phyloP scores from a whole-genome alignment of 2,888 invertebrate species.

The Myopa tessellatipennis region DNA sequence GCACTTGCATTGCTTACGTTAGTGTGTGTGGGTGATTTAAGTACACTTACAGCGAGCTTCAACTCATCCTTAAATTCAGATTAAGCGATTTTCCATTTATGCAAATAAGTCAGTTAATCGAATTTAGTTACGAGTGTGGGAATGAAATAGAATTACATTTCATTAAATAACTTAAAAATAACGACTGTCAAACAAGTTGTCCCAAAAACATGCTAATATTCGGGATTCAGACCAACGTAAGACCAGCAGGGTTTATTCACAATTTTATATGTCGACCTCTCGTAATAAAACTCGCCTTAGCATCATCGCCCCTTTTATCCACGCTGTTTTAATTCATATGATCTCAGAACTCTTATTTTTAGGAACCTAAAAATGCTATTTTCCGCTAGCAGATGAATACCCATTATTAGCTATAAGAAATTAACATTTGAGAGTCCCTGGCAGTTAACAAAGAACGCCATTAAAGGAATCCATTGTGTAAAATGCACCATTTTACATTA shows the following conservation, averaged over 20 bases:
- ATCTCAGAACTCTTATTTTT: too few relatives aligned
- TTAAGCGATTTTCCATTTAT: too few relatives aligned
- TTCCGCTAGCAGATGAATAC: background rate
- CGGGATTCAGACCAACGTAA: background rate
- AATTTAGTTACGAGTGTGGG: too few relatives aligned
- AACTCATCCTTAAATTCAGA: too few relatives aligned
- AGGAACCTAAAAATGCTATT: background rate
- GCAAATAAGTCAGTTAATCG: background rate
- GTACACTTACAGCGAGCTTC: background rate
- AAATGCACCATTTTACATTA: slow-evolving; percentile 29
- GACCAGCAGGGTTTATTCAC: background rate
- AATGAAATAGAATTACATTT: too few relatives aligned
- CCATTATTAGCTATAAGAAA: background rate
- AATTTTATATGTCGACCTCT: background rate
- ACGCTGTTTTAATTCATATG: too few relatives aligned
- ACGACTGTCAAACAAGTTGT: too few relatives aligned
- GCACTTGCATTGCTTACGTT: background rate
- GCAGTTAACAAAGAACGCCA: background rate
- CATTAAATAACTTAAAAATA: too few relatives aligned
- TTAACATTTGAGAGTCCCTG: background rate
- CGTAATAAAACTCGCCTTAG: slow-evolving; percentile 19
- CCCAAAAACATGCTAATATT: too few relatives aligned
- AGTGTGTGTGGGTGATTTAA: slow-evolving; percentile 1
- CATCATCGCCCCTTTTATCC: background rate
- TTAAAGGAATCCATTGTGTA: background rate